Conservation (phyloP, 2,797 vertebrate genomes). For the Notolabrus celidotus region DNA sequence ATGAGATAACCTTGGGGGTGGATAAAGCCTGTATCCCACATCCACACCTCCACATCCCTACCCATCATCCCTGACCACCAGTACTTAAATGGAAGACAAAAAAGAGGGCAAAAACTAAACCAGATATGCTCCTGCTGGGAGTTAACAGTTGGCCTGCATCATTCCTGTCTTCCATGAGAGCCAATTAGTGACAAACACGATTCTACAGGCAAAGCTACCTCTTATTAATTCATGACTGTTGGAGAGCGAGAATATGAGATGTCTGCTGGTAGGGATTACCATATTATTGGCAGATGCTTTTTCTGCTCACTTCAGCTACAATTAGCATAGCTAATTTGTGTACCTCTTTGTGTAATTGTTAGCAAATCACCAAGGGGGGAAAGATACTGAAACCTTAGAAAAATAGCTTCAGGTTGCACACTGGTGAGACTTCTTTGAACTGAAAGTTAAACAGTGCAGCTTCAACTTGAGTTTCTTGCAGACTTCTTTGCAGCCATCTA, state of each 20-base stretch:
- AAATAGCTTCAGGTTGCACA: not conserved
- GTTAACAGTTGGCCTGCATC: slow-evolving; percentile 55
- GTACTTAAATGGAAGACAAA: slow-evolving; percentile 15
- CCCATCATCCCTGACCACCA: slow-evolving; percentile 26
- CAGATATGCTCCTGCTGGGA: slow-evolving; percentile 45
- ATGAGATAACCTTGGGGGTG: too few species aligned
- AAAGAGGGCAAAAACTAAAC: slow-evolving; percentile 6
- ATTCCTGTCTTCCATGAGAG: slow-evolving; percentile 53
- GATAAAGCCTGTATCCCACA: too few species aligned
- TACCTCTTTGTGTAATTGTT: slow-evolving; percentile 37
- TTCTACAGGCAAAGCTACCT: slow-evolving; percentile 33
- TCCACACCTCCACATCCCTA: not conserved
- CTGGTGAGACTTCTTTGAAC: not conserved
- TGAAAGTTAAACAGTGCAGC: not conserved
- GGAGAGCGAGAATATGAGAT: slow-evolving; percentile 27
- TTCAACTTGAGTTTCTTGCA: slow-evolving; percentile 10
- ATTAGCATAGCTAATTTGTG: slow-evolving; percentile 12
- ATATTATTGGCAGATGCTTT: slow-evolving; percentile 36
- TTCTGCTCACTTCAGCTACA: slow-evolving; percentile 11
- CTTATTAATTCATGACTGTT: slow-evolving; percentile 58
- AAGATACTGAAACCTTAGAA: not conserved
- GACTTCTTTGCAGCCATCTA: not conserved
- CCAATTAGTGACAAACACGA: slow-evolving; percentile 68
- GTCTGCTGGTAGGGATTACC: slow-evolving; percentile 37
- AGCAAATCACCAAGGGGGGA: not conserved